These are phyloP conservation scores for Bubalus kerabau DNA, from an alignment of 2,113 vertebrate species.

Conservation along the genomic window DNA sequence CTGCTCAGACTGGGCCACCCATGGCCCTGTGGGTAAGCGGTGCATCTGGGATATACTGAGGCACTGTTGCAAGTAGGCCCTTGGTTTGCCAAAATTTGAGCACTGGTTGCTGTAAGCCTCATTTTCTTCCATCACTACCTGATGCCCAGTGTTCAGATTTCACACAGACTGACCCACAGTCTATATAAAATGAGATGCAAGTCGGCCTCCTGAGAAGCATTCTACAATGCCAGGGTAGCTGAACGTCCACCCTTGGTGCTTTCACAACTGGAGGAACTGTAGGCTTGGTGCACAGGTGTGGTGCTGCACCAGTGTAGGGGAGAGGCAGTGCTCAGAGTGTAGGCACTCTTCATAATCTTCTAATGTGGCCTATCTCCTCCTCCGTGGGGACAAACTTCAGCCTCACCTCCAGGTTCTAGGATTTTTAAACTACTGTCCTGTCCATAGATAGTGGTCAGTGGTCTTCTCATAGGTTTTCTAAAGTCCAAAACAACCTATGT, in stretches of 20 bases:
- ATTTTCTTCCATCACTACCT: neutral
- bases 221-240: neutral
- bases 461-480: neutral
- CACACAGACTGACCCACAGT: neutral
- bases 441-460: neutral
- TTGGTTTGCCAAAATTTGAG: neutral
- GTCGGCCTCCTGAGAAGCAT: neutral
- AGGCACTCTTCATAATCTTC: neutral
- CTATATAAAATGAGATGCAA: neutral
- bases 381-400: neutral
- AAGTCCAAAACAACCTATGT: neutral
- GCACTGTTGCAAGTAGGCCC: neutral
- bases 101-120: neutral
- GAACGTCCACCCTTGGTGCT: neutral
- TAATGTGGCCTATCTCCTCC: neutral
- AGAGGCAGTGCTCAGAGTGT: neutral
- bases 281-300: too few relatives aligned
- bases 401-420: neutral
- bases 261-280: neutral
- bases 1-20: neutral
- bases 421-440: neutral
- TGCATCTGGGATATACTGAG: neutral
- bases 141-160: neutral
- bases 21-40: neutral
- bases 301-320: too few relatives aligned